Base-by-base conservation (phyloP, 2,888 invertebrate genomes). In the Eupithecia subumbrata region DNA sequence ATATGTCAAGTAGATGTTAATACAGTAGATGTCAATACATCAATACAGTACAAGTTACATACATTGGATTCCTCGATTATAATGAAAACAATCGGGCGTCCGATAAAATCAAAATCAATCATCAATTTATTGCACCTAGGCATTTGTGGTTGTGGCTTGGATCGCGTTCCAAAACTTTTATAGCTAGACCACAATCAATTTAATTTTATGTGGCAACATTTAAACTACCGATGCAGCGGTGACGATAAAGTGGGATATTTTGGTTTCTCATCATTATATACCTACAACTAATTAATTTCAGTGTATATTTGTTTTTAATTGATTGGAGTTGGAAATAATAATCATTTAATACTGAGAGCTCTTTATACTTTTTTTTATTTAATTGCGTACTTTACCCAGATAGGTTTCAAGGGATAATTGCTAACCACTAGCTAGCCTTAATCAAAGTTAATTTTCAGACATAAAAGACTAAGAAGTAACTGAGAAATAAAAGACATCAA, bases 151-250 rank as follows among this genome's bases (percentile, higher is more conserved):
- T 69, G 70, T 70, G 70, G 52, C 34, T n/a, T 66, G 60, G 60
- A 60, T 5, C 25, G 25, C 72, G 72, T 72, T 72, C 69, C 30
- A 66, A 76, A 71, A 69, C 48, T 76, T 79, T 78, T 76, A 79
- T 76, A 66, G 75, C 52, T n/a, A 18, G 7, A 74, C 74, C 74
- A 37, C 74, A 75, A 75, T 76, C 71, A 79, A 75, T 76, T 74
- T 67, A 48, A 75, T 80, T 80, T 78, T 73, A 78, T 73, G 48
- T 60, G 64, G 48, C 67, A 64, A 78, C 72, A 80, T 25, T 64
- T 34, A 64, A 64, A 30, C 64, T 34, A 34, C 71, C 48, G 75
- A 71, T 72, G 75, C 25, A 60, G 60, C 14, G 60, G 60, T 25
- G 60, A 5, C 60, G 22, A 56, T 74, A 70, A 76, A 75, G 69